Percentiles rank a stretch among this genome's conserved stretches.
Evolutionary conservation across 1,140 invertebrate species (phyloP).

Genomic region (Cecropterus lyciades): DNA sequence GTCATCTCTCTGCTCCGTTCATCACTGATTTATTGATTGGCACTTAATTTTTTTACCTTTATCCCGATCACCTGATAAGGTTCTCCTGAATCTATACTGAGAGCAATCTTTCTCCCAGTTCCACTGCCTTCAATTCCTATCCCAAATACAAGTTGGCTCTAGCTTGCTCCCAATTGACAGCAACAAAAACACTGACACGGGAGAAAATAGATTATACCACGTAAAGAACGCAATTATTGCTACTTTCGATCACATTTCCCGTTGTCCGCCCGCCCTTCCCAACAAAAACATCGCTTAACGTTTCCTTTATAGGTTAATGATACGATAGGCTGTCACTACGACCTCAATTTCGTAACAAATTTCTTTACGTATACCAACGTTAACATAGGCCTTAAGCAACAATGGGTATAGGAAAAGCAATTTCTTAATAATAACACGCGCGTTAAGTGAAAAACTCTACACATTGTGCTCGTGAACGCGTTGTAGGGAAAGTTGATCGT

Average conservation of each 20-base stretch:
- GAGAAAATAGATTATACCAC: constrained; percentile 14
- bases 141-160: background rate
- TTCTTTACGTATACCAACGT: constrained; percentile 28
- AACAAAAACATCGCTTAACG: constrained; percentile 23
- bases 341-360: constrained; percentile 31
- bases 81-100: too few relatives aligned
- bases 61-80: too few relatives aligned
- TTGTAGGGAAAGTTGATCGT: constrained; percentile 52
- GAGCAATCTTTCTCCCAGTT: too few relatives aligned
- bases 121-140: too few relatives aligned
- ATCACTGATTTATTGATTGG: too few relatives aligned
- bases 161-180: background rate
- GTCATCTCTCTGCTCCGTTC: too few relatives aligned
- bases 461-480: constrained; percentile 44
- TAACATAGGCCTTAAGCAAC: constrained; percentile 39
- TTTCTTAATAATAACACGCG: constrained; percentile 50
- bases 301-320: constrained; percentile 30
- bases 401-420: constrained; percentile 50
- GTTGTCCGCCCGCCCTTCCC: constrained; percentile 17
- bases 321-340: constrained; percentile 20
- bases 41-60: too few relatives aligned
- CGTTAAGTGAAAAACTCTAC: constrained; percentile 46
- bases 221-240: constrained; percentile 18
- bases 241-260: constrained; percentile 21
- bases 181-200: constrained; percentile 1